Evolutionary conservation across 1,140 invertebrate species (phyloP), one percentile per base, ranked within the genome.

Genomic region (Potamilus streckersoni): DNA sequence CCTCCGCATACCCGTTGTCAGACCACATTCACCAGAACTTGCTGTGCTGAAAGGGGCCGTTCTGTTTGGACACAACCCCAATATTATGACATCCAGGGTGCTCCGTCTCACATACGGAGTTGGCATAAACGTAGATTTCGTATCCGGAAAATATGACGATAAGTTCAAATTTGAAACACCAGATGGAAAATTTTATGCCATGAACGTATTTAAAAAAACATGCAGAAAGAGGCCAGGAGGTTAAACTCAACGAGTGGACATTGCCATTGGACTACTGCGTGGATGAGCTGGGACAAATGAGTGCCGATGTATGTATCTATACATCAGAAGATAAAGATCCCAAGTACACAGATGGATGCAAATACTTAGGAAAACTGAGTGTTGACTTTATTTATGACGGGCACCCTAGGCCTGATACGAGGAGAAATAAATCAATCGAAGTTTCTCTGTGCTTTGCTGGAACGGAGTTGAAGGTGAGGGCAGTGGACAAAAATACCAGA

Each of bases 391-490:
- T 57, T 57, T n/a, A 58, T 38, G 38, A 5, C 0, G 38, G 11
- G 11, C 5, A 49, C 38, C n/a, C 55, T 67, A 60, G 20, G 17
- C 56, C 65, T 12, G 60, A 49, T 14, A 66, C 59, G 11, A 65
- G 72, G 16, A 8, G 38, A 6, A 49, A 49, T 49, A 66, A 59
- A 60, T 64, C 72, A 60, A 59, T 73, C 38, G 64, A 66, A 65
- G 72, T 67, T 4, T 55, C 72, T 23, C 66, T 73, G 65, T 57
- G 72, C 59, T 73, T 73, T 60, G 72, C 64, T 31, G 72, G 72
- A 58, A 73, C 72, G n/a, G 72, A 73, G 56, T 31, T 73, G 19
- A 65, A 73, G 27, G 72, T 73, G 57, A 73, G 68, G 57, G 72
- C 62, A 6, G 27, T 59, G 1, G 68, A 59, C 49, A 67, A 65